Conservation (phyloP, 2,797 vertebrate genomes). For the Schizopygopsis malacanthus region DNA sequence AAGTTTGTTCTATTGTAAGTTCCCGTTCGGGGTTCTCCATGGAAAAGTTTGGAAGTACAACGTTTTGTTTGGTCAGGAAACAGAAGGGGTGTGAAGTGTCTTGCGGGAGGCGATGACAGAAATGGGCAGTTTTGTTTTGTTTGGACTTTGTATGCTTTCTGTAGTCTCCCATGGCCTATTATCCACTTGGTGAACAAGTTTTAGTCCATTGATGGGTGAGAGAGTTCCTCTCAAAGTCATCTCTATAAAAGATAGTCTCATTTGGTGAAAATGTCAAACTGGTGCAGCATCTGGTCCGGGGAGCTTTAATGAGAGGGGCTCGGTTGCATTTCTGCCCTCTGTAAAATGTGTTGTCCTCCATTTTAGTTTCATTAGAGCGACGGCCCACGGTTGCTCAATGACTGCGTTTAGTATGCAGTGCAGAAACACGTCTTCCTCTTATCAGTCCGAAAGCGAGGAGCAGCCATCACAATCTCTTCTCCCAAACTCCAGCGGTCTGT, state of each 20-base stretch:
- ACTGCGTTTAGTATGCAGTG: constrained; percentile 43
- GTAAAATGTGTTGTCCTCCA: constrained; percentile 36
- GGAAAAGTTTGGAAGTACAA: constrained; percentile 26
- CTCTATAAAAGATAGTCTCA: constrained; percentile 35
- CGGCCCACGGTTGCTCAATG: background rate
- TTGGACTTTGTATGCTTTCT: constrained; percentile 25
- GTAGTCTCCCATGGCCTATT: constrained; percentile 39
- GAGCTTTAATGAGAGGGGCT: constrained; percentile 36
- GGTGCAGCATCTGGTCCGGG: constrained; percentile 41
- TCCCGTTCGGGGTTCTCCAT: constrained; percentile 11
- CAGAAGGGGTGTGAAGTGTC: constrained; percentile 36
- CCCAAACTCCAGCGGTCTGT: constrained; percentile 10
- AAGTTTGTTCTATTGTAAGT: constrained; percentile 13
- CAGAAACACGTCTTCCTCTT: constrained; percentile 27
- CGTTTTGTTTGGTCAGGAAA: constrained; percentile 39
- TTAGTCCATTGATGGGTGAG: constrained; percentile 15
- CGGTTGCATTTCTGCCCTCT: constrained; percentile 10
- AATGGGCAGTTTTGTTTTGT: constrained; percentile 26
- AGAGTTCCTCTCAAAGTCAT: constrained; percentile 41
- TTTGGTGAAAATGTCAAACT: constrained; percentile 43
- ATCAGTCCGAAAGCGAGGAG: constrained; percentile 17
- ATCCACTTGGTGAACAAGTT: constrained; percentile 19
- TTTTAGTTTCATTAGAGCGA: constrained; percentile 44
- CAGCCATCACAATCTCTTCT: constrained; percentile 23
- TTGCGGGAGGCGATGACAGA: background rate